Evolutionary conservation across 2,888 invertebrate species (phyloP).

Genomic region (Sinohyriopsis cumingii): DNA sequence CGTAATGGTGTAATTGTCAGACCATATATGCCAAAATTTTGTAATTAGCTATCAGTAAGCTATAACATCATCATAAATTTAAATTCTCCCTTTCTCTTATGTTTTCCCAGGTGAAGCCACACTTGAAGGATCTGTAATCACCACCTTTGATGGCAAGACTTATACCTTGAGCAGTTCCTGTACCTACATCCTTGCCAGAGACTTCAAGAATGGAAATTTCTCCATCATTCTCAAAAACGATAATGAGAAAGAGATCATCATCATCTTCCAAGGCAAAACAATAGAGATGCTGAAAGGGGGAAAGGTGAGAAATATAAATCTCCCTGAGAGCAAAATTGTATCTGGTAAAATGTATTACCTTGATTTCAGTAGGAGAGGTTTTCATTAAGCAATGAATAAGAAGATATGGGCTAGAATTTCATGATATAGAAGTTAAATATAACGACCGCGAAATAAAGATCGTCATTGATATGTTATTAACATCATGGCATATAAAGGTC

Average conservation of each 20-base stretch:
- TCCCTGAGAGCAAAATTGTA: too few species aligned
- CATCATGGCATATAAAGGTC: too few species aligned
- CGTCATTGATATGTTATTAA: too few species aligned
- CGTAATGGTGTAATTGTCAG: not conserved
- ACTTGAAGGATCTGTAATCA: slow-evolving; percentile 84
- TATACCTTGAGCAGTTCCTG: slow-evolving; percentile 83
- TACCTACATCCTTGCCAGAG: slow-evolving; percentile 86
- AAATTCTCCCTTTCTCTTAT: not conserved
- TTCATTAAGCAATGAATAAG: too few species aligned
- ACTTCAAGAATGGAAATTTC: slow-evolving; percentile 86
- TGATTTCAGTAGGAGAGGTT: too few species aligned
- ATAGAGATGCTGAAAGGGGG: slow-evolving; percentile 49
- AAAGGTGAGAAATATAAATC: slow-evolving; percentile 27
- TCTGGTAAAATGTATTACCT: too few species aligned
- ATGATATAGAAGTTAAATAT: too few species aligned
- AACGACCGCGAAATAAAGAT: too few species aligned
- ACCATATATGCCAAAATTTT: not conserved
- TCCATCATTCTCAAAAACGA: slow-evolving; percentile 82
- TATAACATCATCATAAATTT: not conserved
- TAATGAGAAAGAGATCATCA: slow-evolving; percentile 43
- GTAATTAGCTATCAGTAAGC: slow-evolving; percentile 20
- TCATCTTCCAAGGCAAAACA: slow-evolving; percentile 33
- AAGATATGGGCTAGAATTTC: too few species aligned
- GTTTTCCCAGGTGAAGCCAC: slow-evolving; percentile 82
- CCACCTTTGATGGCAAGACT: slow-evolving; percentile 89